Conservation (phyloP, 2,888 invertebrate genomes). For the Itoplectis maculator region DNA sequence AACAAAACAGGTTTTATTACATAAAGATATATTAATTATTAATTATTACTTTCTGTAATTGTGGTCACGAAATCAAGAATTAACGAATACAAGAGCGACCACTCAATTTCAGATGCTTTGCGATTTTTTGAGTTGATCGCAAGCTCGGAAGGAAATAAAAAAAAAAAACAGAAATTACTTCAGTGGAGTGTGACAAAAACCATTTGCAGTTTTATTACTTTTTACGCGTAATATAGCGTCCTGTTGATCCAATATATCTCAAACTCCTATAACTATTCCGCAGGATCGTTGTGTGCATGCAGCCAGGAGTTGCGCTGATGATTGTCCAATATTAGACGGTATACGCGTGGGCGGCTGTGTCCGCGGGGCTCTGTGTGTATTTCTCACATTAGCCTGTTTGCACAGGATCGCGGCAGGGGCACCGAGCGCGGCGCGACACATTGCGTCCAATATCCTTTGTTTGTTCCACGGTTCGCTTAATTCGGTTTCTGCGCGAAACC, state of each 20-base stretch:
- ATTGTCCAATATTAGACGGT: conserved; percentile 77
- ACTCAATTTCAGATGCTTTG: no score
- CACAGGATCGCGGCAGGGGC: conserved; percentile 78
- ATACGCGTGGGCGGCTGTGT: conserved; percentile 67
- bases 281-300: conserved; percentile 19
- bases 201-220: not conserved
- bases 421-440: conserved; percentile 77
- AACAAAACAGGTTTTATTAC: not conserved
- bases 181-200: not conserved
- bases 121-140: no score
- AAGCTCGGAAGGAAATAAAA: no score
- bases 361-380: conserved; percentile 77
- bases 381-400: conserved; percentile 83
- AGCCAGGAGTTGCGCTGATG: conserved; percentile 52
- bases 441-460: conserved; percentile 83
- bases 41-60: not conserved
- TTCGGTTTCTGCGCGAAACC: conserved; percentile 70
- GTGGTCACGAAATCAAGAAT: no score
- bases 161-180: not conserved
- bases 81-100: no score
- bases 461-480: conserved; percentile 79
- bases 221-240: conserved; percentile 15
- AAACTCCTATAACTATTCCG: conserved; percentile 26
- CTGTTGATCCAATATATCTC: not conserved
- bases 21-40: conserved; percentile 22